These are phyloP conservation scores for Myanophis thanlyinensis DNA, from an alignment of 2,113 vertebrate species.

Conservation along the genomic window DNA sequence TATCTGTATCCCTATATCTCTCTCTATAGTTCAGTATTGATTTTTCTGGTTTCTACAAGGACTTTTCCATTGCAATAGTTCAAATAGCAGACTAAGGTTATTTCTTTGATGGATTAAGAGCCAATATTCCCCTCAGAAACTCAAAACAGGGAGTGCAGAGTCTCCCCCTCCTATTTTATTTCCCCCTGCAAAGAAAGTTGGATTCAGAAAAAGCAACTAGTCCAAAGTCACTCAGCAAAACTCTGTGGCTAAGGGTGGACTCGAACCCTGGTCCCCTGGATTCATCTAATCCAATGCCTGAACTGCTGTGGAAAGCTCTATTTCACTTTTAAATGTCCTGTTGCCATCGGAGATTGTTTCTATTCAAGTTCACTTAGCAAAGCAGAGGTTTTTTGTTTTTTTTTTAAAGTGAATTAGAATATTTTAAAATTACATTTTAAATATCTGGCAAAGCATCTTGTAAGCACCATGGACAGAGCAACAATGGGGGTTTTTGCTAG, in stretches of 20 bases:
- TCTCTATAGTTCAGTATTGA: background rate
- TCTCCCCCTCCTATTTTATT: background rate
- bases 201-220: background rate
- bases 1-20: background rate
- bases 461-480: conserved; percentile 5
- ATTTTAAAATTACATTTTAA: background rate
- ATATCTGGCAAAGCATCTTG: background rate
- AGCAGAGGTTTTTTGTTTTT: background rate
- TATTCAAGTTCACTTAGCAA: background rate
- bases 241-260: background rate
- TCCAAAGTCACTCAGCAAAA: background rate
- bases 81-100: background rate
- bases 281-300: background rate
- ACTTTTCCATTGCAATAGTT: background rate
- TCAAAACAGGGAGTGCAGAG: background rate
- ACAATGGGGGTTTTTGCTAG: background rate
- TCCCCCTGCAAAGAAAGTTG: background rate
- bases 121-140: background rate
- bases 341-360: background rate
- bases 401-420: background rate
- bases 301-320: background rate
- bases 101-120: background rate
- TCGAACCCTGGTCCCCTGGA: background rate
- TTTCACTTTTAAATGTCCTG: background rate
- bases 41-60: background rate